A percentile compares a stretch with the other conserved stretches of the same genome.
phyloP scores from a whole-genome alignment of 2,113 vertebrate species.

The Serranochromis macrocephalus region DNA sequence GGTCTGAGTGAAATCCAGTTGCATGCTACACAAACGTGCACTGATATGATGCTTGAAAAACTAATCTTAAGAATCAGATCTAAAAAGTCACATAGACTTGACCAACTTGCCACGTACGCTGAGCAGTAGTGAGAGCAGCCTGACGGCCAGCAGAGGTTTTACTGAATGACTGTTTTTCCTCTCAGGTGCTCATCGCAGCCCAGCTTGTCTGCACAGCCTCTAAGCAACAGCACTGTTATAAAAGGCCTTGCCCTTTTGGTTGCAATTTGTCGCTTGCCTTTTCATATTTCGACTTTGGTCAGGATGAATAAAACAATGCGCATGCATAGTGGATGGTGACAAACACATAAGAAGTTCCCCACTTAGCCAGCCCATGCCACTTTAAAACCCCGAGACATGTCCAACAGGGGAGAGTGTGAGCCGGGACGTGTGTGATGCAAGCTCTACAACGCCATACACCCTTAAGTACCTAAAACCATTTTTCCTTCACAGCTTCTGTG shows the following conservation, averaged over 20 bases:
- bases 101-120: neutral
- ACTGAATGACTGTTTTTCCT: neutral
- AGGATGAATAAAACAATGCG: conserved; percentile 39
- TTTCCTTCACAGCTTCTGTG: neutral
- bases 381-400: conserved; percentile 13
- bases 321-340: conserved; percentile 50
- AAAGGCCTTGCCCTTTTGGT: neutral
- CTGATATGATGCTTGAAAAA: neutral
- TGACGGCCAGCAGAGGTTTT: neutral
- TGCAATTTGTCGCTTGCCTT: neutral
- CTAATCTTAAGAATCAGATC: neutral
- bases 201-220: neutral
- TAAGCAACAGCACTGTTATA: neutral
- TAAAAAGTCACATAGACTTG: neutral
- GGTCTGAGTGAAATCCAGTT: neutral
- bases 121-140: neutral
- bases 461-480: conserved; percentile 21
- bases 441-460: conserved; percentile 6
- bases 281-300: neutral
- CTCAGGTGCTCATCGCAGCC: neutral
- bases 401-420: conserved; percentile 6
- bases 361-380: neutral
- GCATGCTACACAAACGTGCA: neutral
- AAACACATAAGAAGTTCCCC: conserved; percentile 24
- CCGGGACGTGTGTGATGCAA: neutral